Conservation (phyloP, 37 sponge, comb jelly and placozoan genomes). For the Hexactinellida sp. region DNA sequence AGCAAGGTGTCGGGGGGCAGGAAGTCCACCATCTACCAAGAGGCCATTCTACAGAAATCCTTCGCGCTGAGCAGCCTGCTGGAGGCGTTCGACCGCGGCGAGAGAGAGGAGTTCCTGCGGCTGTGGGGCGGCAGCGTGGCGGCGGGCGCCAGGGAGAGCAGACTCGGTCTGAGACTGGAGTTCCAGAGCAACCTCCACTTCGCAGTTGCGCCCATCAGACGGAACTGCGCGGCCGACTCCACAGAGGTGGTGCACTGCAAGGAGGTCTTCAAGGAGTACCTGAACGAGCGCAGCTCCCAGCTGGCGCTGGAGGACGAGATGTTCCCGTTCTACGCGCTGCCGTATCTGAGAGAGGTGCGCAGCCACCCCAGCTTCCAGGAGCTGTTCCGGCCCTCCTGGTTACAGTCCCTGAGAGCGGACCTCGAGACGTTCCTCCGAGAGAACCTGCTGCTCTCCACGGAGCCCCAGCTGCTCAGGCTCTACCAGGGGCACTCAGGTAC, state of each 20-base stretch:
- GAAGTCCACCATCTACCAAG: not conserved
- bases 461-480: not conserved
- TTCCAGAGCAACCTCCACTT: not conserved
- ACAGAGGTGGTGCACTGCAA: constrained; percentile 6
- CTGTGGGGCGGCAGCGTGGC: not conserved
- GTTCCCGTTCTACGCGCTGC: constrained; percentile 55
- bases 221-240: not conserved
- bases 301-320: constrained; percentile 47
- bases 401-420: not conserved
- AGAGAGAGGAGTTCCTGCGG: not conserved
- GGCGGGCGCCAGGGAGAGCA: not conserved
- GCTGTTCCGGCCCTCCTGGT: constrained; percentile 29
- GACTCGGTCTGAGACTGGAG: not conserved
- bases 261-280: constrained; percentile 46
- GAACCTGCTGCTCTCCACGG: not conserved
- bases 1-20: not conserved
- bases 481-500: not conserved
- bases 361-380: constrained; percentile 51
- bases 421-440: not conserved
- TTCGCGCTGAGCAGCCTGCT: not conserved
- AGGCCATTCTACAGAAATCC: not conserved
- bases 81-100: not conserved
- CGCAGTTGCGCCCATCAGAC: not conserved
- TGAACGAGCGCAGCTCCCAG: constrained; percentile 30
- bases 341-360: constrained; percentile 49